Evolutionary conservation across 1,140 invertebrate genomes (phyloP).

Genomic region (Drosophila erecta): DNA sequence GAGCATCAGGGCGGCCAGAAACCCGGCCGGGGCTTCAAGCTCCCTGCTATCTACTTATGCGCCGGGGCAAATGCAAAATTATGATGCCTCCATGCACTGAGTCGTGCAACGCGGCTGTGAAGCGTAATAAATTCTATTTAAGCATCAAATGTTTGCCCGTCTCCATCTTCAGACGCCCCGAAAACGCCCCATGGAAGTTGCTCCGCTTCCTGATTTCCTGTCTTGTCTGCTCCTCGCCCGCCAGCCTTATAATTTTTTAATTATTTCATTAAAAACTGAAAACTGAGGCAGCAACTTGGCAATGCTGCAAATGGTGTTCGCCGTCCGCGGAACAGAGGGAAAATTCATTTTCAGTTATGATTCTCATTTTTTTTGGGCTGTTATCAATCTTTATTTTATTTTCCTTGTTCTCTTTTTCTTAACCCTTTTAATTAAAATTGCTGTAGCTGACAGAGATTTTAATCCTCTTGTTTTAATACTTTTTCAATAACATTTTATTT

Average conservation of each 20-base stretch:
- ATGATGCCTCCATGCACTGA: constrained; percentile 58
- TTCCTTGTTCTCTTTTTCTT: background rate
- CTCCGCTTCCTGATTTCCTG: constrained; percentile 2
- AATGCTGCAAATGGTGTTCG: constrained; percentile 67
- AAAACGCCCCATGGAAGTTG: background rate
- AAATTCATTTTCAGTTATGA: constrained; percentile 28
- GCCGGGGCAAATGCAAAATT: constrained; percentile 64
- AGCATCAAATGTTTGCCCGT: constrained; percentile 47
- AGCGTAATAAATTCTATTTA: constrained; percentile 70
- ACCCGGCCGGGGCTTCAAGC: background rate
- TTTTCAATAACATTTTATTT: background rate
- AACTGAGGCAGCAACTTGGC: constrained; percentile 69
- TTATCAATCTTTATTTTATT: constrained; percentile 23
- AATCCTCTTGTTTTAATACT: background rate
- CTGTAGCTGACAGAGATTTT: background rate
- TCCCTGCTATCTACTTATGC: constrained; percentile 41
- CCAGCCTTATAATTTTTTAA: constrained; percentile 47
- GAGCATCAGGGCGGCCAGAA: no score
- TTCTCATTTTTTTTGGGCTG: constrained; percentile 15
- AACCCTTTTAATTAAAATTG: constrained; percentile 18
- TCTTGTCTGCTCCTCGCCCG: constrained; percentile 5
- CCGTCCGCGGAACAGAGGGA: constrained; percentile 23
- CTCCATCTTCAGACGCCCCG: constrained; percentile 6
- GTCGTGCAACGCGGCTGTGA: constrained; percentile 40
- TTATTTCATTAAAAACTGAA: constrained; percentile 58